Evolutionary conservation across 1,140 invertebrate genomes (phyloP), one percentile per base, ranked within the genome.

Genomic region (Lordiphosa clarofinis): DNA sequence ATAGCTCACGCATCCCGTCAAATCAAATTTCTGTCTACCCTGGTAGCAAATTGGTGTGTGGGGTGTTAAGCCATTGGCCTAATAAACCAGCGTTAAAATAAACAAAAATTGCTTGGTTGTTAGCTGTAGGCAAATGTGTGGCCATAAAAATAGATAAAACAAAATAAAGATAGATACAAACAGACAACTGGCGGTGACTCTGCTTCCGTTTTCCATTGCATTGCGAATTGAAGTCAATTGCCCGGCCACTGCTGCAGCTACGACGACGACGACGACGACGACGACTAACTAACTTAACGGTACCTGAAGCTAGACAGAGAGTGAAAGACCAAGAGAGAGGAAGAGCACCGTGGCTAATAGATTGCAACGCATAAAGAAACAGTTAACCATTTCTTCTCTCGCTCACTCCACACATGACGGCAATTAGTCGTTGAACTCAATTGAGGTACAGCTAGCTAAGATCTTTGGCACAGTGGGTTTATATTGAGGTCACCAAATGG

Each of bases 161-260:
- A 5, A 31, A 13, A 9, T 7, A 21, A 36, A 39, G 11, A n/a
- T 35, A 68, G 49, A 50, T 68, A 68, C 24, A 44, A 4, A 33
- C 28, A 46, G 24, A 46, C 12, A 33, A 46, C 13, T 40, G 59
- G 11, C 28, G 24, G 24, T 28, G 28, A 11, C 44, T 57, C 40
- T 52, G 53, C 44, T 68, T 61, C 59, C 56, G 61, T 40, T 12
- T 55, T 56, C 12, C 31, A 54, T 52, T 56, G 63, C 58, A 46
- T 60, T 61, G 59, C 44, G 60, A 66, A 75, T 75, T 33, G 75
- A 56, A 82, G 76, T 82, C 75, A 82, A 82, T 81, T 81, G 75
- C 47, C 57, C 56, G 28, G 28, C 28, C 28, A 52, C 42, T 56
- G 56, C 69, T 57, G 38, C 38, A 40, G 12, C 38, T 1, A 9